A percentile compares a stretch with the other conserved stretches of the same genome.
These are phyloP conservation scores for Plectropomus leopardus DNA, from an alignment of 2,113 vertebrate species.

Conservation along the genomic window DNA sequence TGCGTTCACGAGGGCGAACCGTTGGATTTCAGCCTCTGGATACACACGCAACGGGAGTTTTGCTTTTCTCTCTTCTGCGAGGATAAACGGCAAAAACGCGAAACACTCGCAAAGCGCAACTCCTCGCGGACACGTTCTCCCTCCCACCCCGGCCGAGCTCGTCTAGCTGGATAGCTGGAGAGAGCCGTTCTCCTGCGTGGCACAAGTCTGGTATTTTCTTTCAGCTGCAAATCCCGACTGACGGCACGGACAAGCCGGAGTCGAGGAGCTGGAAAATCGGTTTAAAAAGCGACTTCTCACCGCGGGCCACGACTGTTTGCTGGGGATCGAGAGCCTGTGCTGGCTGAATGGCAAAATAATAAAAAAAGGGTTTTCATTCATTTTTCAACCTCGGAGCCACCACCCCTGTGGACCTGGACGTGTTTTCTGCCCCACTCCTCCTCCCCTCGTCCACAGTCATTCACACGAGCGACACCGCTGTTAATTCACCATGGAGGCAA, in stretches of 20 bases:
- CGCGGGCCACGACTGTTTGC: constrained; percentile 64
- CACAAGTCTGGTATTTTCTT: constrained; percentile 78
- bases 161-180: constrained; percentile 67
- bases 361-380: constrained; percentile 82
- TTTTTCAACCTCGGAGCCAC: constrained; percentile 75
- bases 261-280: constrained; percentile 50
- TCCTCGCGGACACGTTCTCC: constrained; percentile 56
- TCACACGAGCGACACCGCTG: constrained; percentile 52
- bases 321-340: constrained; percentile 35
- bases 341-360: constrained; percentile 60
- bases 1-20: constrained; percentile 63
- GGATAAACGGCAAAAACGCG: neutral
- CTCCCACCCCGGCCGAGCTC: constrained; percentile 67
- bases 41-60: constrained; percentile 23
- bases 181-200: constrained; percentile 81
- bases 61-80: neutral
- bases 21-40: constrained; percentile 56
- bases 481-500: constrained; percentile 35
- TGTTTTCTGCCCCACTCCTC: constrained; percentile 57
- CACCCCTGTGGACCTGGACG: constrained; percentile 76
- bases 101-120: constrained; percentile 34
- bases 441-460: constrained; percentile 22
- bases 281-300: constrained; percentile 64
- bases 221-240: constrained; percentile 74
- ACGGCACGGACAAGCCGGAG: constrained; percentile 59